A percentile compares a stretch with the other conserved stretches of the same genome.
phyloP scores from a whole-genome alignment of 2,888 invertebrate genomes.

The Glyphotaelius pellucidus region DNA sequence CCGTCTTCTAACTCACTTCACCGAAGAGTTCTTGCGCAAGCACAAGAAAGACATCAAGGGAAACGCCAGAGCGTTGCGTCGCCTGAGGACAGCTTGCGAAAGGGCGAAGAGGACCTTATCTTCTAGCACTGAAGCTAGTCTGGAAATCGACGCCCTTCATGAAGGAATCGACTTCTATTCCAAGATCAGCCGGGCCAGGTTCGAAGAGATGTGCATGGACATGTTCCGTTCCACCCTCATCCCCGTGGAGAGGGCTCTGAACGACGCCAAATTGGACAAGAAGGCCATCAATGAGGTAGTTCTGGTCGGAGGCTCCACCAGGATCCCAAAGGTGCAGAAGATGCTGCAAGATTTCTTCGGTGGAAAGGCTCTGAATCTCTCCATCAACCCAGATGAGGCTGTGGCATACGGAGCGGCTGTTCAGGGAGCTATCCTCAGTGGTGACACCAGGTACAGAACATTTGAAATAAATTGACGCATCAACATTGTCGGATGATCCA shows the following conservation, averaged over 20 bases:
- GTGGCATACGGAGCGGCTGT: conserved; percentile 97
- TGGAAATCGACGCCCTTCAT: conserved; percentile 93
- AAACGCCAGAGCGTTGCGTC: conserved; percentile 87
- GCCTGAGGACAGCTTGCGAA: conserved; percentile 92
- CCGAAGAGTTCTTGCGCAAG: conserved; percentile 87
- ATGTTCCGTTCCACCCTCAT: conserved; percentile 84
- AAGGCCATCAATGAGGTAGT: conserved; percentile 88
- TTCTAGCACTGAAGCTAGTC: conserved; percentile 85
- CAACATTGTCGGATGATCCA: neutral
- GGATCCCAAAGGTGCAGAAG: conserved; percentile 95
- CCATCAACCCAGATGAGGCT: conserved; percentile 95
- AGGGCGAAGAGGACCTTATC: conserved; percentile 87
- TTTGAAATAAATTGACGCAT: neutral
- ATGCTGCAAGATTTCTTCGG: conserved; percentile 89
- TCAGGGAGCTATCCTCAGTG: conserved; percentile 93
- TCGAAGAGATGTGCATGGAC: conserved; percentile 94
- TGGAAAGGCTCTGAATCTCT: conserved; percentile 91
- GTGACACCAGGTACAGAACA: conserved; percentile 74
- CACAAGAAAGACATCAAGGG: conserved; percentile 82
- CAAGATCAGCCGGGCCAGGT: conserved; percentile 88
- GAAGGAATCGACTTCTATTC: conserved; percentile 96
- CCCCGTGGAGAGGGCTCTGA: conserved; percentile 91
- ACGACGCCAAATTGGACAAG: conserved; percentile 91
- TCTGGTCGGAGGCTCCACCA: conserved; percentile 92
- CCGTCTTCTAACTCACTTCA: conserved; percentile 87